Evolutionary conservation across 2,797 vertebrate genomes (phyloP).

Genomic region (Cynodonichthys magdalenae): DNA sequence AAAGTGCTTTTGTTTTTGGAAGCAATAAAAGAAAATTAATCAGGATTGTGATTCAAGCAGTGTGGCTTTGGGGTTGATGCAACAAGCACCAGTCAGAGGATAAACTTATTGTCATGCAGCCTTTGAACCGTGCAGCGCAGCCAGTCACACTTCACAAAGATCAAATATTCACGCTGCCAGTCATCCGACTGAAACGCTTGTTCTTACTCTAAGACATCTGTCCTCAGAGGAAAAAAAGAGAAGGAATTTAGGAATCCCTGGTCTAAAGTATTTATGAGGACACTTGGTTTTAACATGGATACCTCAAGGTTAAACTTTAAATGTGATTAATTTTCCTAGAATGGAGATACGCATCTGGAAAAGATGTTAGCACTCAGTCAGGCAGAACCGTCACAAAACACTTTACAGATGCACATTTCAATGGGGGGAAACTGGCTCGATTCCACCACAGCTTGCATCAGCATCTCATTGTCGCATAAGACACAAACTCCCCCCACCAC

Average conservation of each 20-base stretch:
- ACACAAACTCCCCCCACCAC: neutral
- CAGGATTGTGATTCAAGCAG: slow-evolving; percentile 58
- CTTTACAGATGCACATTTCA: slow-evolving; percentile 30
- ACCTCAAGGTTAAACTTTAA: slow-evolving; percentile 52
- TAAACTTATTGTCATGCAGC: slow-evolving; percentile 68
- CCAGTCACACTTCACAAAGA: slow-evolving; percentile 57
- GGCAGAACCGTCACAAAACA: slow-evolving; percentile 39
- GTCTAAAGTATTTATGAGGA: slow-evolving; percentile 4
- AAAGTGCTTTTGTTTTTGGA: slow-evolving; percentile 55
- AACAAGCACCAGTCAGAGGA: slow-evolving; percentile 62
- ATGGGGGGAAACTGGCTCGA: slow-evolving; percentile 27
- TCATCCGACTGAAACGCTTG: slow-evolving; percentile 50
- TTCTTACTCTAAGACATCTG: slow-evolving; percentile 41
- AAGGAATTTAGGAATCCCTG: slow-evolving; percentile 8
- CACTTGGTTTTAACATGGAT: slow-evolving; percentile 18
- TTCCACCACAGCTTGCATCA: slow-evolving; percentile 45
- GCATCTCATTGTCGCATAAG: slow-evolving; percentile 34
- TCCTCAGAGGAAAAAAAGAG: slow-evolving; percentile 32
- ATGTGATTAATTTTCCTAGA: slow-evolving; percentile 32
- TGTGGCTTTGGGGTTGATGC: slow-evolving; percentile 67
- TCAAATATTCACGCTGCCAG: slow-evolving; percentile 62
- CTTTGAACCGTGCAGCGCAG: slow-evolving; percentile 35
- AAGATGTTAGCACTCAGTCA: slow-evolving; percentile 42
- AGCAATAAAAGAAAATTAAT: slow-evolving; percentile 46
- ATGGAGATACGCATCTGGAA: slow-evolving; percentile 51